Evolutionary conservation across 2,888 invertebrate genomes (phyloP).

Genomic region (Labia minor): DNA sequence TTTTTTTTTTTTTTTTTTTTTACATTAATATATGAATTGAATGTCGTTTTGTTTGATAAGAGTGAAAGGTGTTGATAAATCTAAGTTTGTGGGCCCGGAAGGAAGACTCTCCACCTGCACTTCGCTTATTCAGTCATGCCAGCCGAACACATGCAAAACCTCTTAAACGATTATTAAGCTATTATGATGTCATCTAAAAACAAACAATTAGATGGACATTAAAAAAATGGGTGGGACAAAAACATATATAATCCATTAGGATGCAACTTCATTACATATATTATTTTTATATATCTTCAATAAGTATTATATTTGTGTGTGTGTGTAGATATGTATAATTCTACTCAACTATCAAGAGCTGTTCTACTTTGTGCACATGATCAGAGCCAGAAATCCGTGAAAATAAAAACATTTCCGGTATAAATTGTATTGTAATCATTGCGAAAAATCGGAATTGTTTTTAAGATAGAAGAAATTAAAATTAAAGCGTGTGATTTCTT

Average conservation of each 20-base stretch:
- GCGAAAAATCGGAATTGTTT: constrained; percentile 13
- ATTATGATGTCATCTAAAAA: background rate
- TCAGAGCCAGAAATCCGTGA: constrained; percentile 7
- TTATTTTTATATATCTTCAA: background rate
- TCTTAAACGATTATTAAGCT: constrained; percentile 13
- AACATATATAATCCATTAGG: constrained; percentile 4
- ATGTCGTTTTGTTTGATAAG: too few relatives aligned
- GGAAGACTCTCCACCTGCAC: background rate
- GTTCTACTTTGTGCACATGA: constrained; percentile 13
- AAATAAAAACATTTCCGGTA: constrained; percentile 13
- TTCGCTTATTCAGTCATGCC: background rate
- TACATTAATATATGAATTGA: too few relatives aligned
- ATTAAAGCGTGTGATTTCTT: constrained; percentile 13
- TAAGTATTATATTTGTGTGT: too few relatives aligned
- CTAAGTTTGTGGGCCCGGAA: background rate
- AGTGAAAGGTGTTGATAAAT: too few relatives aligned
- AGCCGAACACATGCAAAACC: background rate
- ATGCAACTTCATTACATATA: background rate
- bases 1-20: too few relatives aligned
- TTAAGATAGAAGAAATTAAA: background rate
- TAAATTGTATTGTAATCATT: constrained; percentile 7
- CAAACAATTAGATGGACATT: background rate
- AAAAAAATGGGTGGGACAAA: background rate
- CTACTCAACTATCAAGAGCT: background rate
- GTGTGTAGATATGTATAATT: too few relatives aligned